Conservation (phyloP, 2,797 vertebrate species). For the Calcarius lapponicus region DNA sequence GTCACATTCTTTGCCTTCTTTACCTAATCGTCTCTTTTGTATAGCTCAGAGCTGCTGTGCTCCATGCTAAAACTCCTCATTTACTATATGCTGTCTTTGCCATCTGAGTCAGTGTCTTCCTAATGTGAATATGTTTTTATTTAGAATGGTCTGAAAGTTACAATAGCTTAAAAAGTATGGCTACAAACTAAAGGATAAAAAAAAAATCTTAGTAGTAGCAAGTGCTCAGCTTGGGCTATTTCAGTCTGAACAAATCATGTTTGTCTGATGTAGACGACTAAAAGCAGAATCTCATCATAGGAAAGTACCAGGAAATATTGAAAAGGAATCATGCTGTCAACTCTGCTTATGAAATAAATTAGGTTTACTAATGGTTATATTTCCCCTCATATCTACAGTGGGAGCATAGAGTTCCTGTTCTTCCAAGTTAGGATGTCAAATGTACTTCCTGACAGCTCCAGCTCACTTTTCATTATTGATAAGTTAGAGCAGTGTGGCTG, state of each 20-base stretch:
- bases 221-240: slow-evolving; percentile 17
- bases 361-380: slow-evolving; percentile 55
- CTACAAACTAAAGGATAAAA: neutral
- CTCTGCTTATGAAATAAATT: slow-evolving; percentile 53
- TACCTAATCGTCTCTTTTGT: neutral
- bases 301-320: slow-evolving; percentile 40
- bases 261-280: slow-evolving; percentile 18
- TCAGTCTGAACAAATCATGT: slow-evolving; percentile 10
- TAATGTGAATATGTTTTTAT: slow-evolving; percentile 26
- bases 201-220: neutral
- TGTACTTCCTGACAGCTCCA: slow-evolving; percentile 50
- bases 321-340: slow-evolving; percentile 42
- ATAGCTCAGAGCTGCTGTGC: neutral
- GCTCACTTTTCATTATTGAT: slow-evolving; percentile 52
- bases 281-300: slow-evolving; percentile 32
- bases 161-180: neutral
- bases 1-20: slow-evolving; percentile 1
- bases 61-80: neutral
- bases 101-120: neutral
- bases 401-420: slow-evolving; percentile 13
- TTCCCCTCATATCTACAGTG: slow-evolving; percentile 23
- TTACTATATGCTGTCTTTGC: neutral
- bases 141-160: slow-evolving; percentile 15
- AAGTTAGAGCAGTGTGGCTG: slow-evolving; percentile 10
- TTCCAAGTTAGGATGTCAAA: slow-evolving; percentile 33